phyloP scores from a whole-genome alignment of 2,113 vertebrate genomes.

The Dromiciops gliroides region DNA sequence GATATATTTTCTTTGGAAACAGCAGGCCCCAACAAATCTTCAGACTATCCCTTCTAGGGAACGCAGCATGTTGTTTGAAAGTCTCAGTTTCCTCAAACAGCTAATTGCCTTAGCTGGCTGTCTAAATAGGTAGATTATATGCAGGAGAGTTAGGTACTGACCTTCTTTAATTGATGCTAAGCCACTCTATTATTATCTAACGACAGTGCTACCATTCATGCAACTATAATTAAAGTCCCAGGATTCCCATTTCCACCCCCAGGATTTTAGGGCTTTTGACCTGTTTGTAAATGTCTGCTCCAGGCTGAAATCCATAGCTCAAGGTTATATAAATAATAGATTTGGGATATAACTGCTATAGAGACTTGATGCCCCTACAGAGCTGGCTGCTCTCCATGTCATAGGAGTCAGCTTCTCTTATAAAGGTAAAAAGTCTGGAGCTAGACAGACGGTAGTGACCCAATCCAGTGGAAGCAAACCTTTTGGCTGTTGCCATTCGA shows the following conservation, averaged over 20 bases:
- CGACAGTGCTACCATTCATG: conserved; percentile 60
- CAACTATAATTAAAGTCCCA: conserved; percentile 63
- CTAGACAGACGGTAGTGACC: not conserved
- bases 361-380: conserved; percentile 46
- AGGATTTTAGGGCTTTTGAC: conserved; percentile 47
- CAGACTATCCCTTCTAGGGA: conserved; percentile 20
- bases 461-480: conserved; percentile 50
- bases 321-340: conserved; percentile 61
- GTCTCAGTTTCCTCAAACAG: conserved; percentile 26
- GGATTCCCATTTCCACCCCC: conserved; percentile 65
- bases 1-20: conserved; percentile 30
- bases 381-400: conserved; percentile 36
- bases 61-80: conserved; percentile 33
- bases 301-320: conserved; percentile 42
- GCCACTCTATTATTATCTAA: conserved; percentile 51
- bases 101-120: conserved; percentile 49
- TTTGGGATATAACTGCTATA: conserved; percentile 45
- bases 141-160: conserved; percentile 28
- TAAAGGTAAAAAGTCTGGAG: conserved; percentile 13
- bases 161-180: conserved; percentile 52
- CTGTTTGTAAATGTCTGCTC: conserved; percentile 55
- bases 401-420: not conserved
- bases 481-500: conserved; percentile 22
- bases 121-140: conserved; percentile 48
- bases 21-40: not conserved